Base-by-base conservation (phyloP, 2,888 invertebrate species). In the Euzetes globulus region DNA sequence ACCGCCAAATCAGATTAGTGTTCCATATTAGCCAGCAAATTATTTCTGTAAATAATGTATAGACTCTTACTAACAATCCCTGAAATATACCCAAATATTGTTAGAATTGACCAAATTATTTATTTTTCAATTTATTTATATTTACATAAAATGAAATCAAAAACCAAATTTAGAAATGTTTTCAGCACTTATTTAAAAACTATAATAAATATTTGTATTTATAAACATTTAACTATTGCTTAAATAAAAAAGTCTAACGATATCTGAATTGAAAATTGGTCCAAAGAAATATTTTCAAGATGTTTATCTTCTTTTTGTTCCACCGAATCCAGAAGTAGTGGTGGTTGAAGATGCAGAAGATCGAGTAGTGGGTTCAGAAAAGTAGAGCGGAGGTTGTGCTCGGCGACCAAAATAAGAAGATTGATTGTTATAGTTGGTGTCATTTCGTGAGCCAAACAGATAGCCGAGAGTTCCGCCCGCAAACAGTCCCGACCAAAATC, bases 391-490 rank as follows among this genome's bases (percentile, higher is more conserved):
- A 9, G 65, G 65, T 37, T 55, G 6, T 27, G 37, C 41, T 52
- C 55, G 41, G 11, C 41, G 25, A 5, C 52, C 72, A 25, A 65
- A 55, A 37, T 47, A 72, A 19, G 71, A 72, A 11, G 52, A 33
- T 22, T 68, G 52, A 19, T 45, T 27, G 6, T 15, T 41, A 45
- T 74, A 72, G 37, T 72, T 75, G 33, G 50, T 74, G 1, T 2
- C 60, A 45, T 50, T 47, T 33, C 72, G 33, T 15, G 72, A 63
- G 5, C 75, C 75, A 60, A 75, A 75, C 13, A 75, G 27, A 19
- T 75, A 75, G 15, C 75, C 75, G n/a, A 72, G 52, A 11, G 72
- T 13, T 37, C 72, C 72, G 50, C 75, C 75, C 17, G 72, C 29
- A 1, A 63, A 41, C 1, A 58, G 11, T 7, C 75, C 75, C 1